Base-by-base conservation (phyloP, 2,797 vertebrate species). In the Danio aesculapii region DNA sequence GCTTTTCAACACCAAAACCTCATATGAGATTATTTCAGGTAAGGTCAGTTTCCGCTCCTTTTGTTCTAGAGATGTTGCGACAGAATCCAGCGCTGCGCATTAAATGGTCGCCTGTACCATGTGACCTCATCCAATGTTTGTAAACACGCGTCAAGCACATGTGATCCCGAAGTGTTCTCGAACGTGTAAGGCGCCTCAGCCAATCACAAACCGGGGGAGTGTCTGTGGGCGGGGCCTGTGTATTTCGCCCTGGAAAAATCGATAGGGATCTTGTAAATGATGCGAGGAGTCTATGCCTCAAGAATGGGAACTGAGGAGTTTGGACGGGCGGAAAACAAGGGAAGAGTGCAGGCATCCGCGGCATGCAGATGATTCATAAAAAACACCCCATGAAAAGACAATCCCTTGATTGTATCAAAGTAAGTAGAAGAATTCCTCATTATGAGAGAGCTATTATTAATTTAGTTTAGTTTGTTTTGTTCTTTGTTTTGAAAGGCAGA, bases 111-210 rank as follows among this genome's bases (percentile, higher is more conserved):
- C 46, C 77, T 86, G 85, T 59, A 88, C 91, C 94, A 94, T 87
- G 93, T 94, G 94, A 95, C 87, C 84, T 87, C 86, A 41, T 69
- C 52, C 89, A 94, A 94, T 95, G 94, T 95, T 95, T 95, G 94
- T 95, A 95, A 95, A 95, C 94, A 95, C 92, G 94, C 94, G 94
- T 94, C 93, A 91, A 84, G 88, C 92, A 93, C 94, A 94, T 94
- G 93, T 95, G 94, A 95, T 93, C 90, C 81, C 70, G 89, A 88
- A 71, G 88, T 87, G 82, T 90, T 90, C 89, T 80, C 88, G 83
- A 88, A 84, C 87, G 84, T 90, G 82, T 76, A 67, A 62, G 52
- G 74, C 17, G 17, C 39, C 0, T 5, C 8, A 43, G 76, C 94
- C 94, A 94, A 94, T 84, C 91, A 85, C 85, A 30, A 41, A 5